Base-by-base conservation (phyloP, 2,888 invertebrate species). In the Rhogogaster chlorosoma region DNA sequence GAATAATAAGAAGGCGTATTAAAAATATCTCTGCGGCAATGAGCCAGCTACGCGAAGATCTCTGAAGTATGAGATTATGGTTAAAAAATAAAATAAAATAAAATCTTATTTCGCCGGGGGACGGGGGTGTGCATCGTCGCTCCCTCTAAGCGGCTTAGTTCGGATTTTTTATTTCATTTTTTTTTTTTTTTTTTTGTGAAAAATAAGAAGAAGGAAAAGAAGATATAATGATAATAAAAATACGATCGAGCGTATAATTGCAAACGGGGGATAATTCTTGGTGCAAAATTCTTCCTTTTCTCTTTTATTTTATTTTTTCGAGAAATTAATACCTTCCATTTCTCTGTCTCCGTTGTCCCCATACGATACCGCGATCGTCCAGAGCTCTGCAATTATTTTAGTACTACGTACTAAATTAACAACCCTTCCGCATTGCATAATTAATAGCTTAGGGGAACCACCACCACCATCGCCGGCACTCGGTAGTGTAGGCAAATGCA, bases 351-450 rank as follows among this genome's bases (percentile, higher is more conserved):
- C 12, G 4, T 2, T 83, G 36, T n/a, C 38, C 18, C 70, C 6
- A 38, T 32, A 15, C 36, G 1, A 29, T 36, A n/a, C 15, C 70
- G 32, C 29, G 77, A 26, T 29, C 49, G 18, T n/a, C 49, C 29
- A 15, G 83, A 83, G 75, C 84, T 84, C 83, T 85, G 70, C 78
- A 86, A 85, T 87, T 86, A 89, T 88, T 89, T 86, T 86, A 84
- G 86, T 86, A 80, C 61, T 61, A 84, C 83, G 84, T 83, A 78
- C 84, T 78, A 57, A 85, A 85, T 80, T 84, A 86, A 70, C 86
- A 75, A 86, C 87, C 88, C 88, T 88, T 87, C 84, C 83, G 84
- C 85, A 86, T 85, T 91, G 88, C 88, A 90, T 91, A 90, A 90
- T 91, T 90, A 91, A 90, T 88, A 87, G 86, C 75, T 67, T 85